Base-by-base conservation (phyloP, 2,797 vertebrate species). In the Gymnothorax javanicus region DNA sequence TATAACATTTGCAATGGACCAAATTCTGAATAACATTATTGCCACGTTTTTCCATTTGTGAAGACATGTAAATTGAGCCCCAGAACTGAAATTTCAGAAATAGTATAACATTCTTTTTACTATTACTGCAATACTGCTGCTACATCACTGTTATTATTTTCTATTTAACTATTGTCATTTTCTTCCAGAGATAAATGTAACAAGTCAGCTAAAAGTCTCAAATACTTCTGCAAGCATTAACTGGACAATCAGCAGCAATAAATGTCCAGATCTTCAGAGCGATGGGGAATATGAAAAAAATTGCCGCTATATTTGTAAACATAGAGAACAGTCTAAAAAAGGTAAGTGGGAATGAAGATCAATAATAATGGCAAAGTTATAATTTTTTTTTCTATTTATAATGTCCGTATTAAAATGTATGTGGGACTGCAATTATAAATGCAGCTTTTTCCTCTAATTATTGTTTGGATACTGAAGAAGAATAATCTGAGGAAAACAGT, bases 251-350 rank as follows among this genome's bases (percentile, higher is more conserved):
- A 25, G 0, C 15, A 93, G 84, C 86, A 0, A 0, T 0, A 87
- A 86, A 0, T 93, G 93, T 89, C 0, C 0, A 1, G 0, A 0
- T 0, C 2, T 67, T 67, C 6, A 3, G 0, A 2, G 0, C 4
- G 2, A 0, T 0, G 1, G 7, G 0, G 6, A 81, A 0, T 1
- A 91, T 1, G 20, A 0, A 0, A 88, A 92, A 13, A 0, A 0
- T 0, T 94, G 93, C 83, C 43, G 0, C 0, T 93, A 91, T 89
- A 1, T 2, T 13, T 67, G 20, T 67, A 59, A 0, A 0, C 0
- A 59, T 59, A 0, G 0, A 4, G 13, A 59, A 9, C 7, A 9
- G 7, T 1, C 58, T 9, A 9, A 9, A 9, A 2, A 59, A 3
- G 58, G 58, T 59, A 67, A 67, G 62, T 20, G 23, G 6, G 62